Conservation (phyloP, 2,888 invertebrate genomes). For the Emmelina monodactyla region DNA sequence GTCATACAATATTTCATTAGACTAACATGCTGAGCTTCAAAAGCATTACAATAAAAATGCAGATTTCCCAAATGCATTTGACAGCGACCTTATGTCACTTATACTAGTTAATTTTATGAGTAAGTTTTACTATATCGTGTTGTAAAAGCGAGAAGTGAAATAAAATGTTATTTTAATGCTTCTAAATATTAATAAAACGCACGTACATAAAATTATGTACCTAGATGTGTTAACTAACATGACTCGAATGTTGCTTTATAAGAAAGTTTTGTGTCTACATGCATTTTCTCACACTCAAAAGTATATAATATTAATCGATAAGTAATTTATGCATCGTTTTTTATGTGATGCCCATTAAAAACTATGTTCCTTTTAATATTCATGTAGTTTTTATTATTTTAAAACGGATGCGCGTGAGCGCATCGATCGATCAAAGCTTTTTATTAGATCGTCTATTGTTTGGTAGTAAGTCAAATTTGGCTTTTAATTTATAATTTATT, state of each 20-base stretch:
- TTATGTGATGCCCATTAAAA: constrained; percentile 30
- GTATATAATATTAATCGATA: constrained; percentile 43
- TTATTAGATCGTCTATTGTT: constrained; percentile 37
- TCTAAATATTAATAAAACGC: constrained; percentile 31
- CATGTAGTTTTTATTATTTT: constrained; percentile 21
- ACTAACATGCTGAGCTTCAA: too few species aligned
- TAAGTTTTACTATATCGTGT: constrained; percentile 28
- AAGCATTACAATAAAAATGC: too few species aligned
- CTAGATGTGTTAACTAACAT: neutral
- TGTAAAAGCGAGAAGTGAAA: constrained; percentile 31
- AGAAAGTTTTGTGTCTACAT: neutral
- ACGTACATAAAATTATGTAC: constrained; percentile 22
- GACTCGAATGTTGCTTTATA: too few species aligned
- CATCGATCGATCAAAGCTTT: constrained; percentile 45
- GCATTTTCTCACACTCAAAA: constrained; percentile 36
- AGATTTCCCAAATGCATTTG: too few species aligned
- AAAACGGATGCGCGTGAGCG: constrained; percentile 38
- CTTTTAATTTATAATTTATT: too few species aligned
- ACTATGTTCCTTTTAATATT: constrained; percentile 34
- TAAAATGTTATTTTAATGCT: constrained; percentile 37
- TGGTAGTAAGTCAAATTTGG: constrained; percentile 19
- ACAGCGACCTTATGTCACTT: neutral
- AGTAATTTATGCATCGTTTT: constrained; percentile 54
- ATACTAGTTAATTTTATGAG: neutral
- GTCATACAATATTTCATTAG: too few species aligned